Evolutionary conservation across 2,797 vertebrate genomes (phyloP).

Genomic region (Platyrinchus mystaceus): DNA sequence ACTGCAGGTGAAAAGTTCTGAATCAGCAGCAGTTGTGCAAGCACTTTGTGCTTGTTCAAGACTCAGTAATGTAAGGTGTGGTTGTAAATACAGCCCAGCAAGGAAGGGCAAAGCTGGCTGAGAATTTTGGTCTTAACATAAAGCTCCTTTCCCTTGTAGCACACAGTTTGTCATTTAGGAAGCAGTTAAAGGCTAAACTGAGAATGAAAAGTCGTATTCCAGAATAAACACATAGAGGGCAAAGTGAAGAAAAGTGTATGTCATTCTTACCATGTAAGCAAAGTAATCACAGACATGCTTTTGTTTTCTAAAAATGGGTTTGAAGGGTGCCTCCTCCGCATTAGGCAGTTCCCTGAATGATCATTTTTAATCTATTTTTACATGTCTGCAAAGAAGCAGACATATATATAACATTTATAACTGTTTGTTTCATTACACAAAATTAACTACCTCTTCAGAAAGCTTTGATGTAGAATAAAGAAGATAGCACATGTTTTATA

Average conservation of each 20-base stretch:
- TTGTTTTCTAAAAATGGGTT: not conserved
- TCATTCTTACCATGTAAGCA: not conserved
- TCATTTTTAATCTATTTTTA: not conserved
- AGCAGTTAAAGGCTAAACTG: not conserved
- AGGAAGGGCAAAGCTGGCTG: not conserved
- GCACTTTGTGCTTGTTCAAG: not conserved
- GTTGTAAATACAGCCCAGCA: not conserved
- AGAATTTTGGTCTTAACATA: not conserved
- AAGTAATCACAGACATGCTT: not conserved
- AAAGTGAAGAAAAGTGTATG: not conserved
- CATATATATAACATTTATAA: not conserved
- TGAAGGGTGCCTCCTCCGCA: not conserved
- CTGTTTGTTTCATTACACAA: not conserved
- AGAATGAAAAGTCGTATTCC: not conserved
- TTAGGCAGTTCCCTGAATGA: not conserved
- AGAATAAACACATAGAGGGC: not conserved
- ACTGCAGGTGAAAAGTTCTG: not conserved
- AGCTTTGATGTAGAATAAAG: not conserved
- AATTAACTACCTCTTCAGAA: not conserved
- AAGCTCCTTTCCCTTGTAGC: not conserved
- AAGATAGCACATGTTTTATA: not conserved
- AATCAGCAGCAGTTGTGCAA: not conserved
- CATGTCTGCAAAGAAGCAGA: not conserved
- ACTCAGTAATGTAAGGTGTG: not conserved
- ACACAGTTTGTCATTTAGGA: not conserved